These are phyloP conservation scores for Acrossocheilus fasciatus DNA, from an alignment of 2,797 vertebrate species.

Conservation along the genomic window DNA sequence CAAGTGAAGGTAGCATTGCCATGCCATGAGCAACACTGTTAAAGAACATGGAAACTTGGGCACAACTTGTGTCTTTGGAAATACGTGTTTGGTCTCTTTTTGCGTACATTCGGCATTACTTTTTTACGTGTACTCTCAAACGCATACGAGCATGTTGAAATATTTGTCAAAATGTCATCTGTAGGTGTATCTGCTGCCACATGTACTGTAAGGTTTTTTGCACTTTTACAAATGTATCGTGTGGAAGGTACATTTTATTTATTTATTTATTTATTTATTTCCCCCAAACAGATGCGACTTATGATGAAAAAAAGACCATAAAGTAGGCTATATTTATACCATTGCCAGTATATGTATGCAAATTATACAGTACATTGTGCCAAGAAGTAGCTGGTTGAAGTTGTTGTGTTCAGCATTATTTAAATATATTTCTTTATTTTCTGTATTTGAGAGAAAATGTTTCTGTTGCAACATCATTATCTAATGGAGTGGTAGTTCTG, in stretches of 20 bases:
- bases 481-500: constrained; percentile 54
- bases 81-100: constrained; percentile 53
- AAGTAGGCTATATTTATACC: constrained; percentile 55
- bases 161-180: constrained; percentile 56
- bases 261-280: constrained; percentile 1
- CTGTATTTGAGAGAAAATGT: constrained; percentile 50
- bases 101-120: constrained; percentile 47
- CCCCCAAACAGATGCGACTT: constrained; percentile 21
- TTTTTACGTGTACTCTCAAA: constrained; percentile 54
- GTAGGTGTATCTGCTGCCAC: constrained; percentile 57
- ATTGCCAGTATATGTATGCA: constrained; percentile 63
- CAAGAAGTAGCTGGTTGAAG: constrained; percentile 61
- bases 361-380: constrained; percentile 63
- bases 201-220: constrained; percentile 41
- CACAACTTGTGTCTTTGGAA: constrained; percentile 46
- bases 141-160: constrained; percentile 56
- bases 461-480: constrained; percentile 51
- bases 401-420: constrained; percentile 51
- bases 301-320: constrained; percentile 20
- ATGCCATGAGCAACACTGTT: constrained; percentile 54
- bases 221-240: constrained; percentile 52
- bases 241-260: constrained; percentile 32
- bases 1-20: constrained; percentile 50
- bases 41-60: constrained; percentile 48
- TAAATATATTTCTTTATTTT: constrained; percentile 55